These are phyloP conservation scores for Abrostola tripartita DNA, from an alignment of 2,888 invertebrate genomes.

Conservation along the genomic window DNA sequence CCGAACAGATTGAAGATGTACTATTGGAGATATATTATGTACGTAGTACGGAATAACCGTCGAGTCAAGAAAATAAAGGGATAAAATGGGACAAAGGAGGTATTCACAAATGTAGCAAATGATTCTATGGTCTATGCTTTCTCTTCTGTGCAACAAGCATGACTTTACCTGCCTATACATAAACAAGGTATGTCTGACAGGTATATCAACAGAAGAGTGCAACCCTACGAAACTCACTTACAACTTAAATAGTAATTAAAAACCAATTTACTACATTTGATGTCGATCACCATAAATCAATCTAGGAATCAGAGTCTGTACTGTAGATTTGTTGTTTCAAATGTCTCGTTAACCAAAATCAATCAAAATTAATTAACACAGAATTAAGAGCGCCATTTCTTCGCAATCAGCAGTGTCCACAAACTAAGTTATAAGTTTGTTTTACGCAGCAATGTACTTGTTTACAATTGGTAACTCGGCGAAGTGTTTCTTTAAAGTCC, in stretches of 20 bases:
- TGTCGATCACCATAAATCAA: not conserved
- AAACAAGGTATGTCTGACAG: no score
- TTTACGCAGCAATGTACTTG: constrained; percentile 9
- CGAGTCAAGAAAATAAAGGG: no score
- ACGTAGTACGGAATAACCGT: no score
- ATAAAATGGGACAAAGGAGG: no score
- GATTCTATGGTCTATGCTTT: no score
- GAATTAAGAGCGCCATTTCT: constrained; percentile 35
- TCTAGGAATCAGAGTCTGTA: constrained; percentile 4
- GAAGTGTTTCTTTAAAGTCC: constrained; percentile 7
- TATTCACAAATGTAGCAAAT: no score
- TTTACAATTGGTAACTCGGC: not conserved
- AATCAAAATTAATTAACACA: constrained; percentile 35
- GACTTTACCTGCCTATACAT: no score
- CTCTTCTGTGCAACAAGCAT: no score
- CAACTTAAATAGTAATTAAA: not conserved
- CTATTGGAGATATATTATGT: no score
- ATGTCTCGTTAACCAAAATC: constrained; percentile 20
- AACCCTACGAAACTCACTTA: no score
- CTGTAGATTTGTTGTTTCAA: constrained; percentile 1
- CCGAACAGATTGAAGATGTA: no score
- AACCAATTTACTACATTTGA: not conserved
- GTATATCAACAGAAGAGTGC: no score
- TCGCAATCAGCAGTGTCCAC: constrained; percentile 20
- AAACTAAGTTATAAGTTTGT: constrained; percentile 18